A percentile compares a stretch with the other conserved stretches of the same genome.
These are phyloP conservation scores for Artibeus jamaicensis DNA, from an alignment of 2,797 vertebrate genomes.

Conservation along the genomic window DNA sequence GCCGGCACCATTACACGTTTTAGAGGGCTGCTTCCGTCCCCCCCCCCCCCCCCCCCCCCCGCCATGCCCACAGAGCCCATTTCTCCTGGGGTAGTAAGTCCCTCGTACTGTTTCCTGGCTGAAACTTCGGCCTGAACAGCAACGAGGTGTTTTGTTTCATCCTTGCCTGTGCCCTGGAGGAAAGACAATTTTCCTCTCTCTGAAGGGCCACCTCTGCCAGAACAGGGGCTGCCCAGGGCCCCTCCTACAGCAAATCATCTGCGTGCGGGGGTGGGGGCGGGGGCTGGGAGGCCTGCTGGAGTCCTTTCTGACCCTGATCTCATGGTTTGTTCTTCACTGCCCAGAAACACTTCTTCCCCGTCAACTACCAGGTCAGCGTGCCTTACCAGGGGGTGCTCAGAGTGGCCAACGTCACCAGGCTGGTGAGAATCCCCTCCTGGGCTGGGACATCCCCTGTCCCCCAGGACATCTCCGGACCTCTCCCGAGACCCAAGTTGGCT, in stretches of 20 bases:
- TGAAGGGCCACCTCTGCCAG: background rate
- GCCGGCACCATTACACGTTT: background rate
- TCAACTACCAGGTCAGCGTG: conserved; percentile 81
- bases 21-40: background rate
- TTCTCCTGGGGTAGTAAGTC: background rate
- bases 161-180: background rate
- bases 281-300: background rate
- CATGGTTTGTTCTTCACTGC: background rate
- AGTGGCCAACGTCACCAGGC: conserved; percentile 75
- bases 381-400: conserved; percentile 82
- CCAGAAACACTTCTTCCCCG: conserved; percentile 84
- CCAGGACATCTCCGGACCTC: accelerated
- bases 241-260: background rate
- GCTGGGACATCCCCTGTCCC: background rate
- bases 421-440: conserved; percentile 70
- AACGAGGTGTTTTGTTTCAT: background rate
- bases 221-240: background rate
- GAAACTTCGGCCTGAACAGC: background rate
- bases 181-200: background rate
- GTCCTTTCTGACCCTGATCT: background rate
- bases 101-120: background rate
- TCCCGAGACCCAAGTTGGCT: background rate
- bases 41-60: background rate
- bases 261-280: background rate
- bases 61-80: background rate